phyloP scores from a whole-genome alignment of 2,888 invertebrate genomes.

The Cryptocephalus moraei region DNA sequence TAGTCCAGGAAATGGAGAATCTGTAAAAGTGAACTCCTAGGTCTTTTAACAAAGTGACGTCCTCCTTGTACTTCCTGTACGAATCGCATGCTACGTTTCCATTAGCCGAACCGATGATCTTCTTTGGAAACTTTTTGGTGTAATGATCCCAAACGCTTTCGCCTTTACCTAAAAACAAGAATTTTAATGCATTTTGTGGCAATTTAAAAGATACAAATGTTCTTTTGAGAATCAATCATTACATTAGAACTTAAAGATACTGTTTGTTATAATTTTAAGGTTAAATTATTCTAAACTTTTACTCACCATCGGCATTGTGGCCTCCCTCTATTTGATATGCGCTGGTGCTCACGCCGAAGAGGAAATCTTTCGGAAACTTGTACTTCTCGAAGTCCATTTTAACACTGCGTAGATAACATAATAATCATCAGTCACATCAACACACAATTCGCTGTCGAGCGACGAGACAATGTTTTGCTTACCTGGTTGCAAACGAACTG shows the following conservation, averaged over 20 bases:
- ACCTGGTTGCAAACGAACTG: too few relatives aligned
- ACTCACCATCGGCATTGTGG: conserved; percentile 38
- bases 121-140: conserved; percentile 39
- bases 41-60: conserved; percentile 51
- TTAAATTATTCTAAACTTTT: background rate
- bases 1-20: conserved; percentile 67
- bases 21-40: conserved; percentile 57
- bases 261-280: too few relatives aligned
- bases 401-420: too few relatives aligned
- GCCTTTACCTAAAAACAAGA: conserved; percentile 45
- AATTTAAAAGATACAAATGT: background rate
- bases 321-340: conserved; percentile 53
- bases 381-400: background rate
- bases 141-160: conserved; percentile 53
- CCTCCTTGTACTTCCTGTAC: conserved; percentile 54
- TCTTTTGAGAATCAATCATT: too few relatives aligned
- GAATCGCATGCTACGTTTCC: conserved; percentile 61
- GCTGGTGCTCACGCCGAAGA: conserved; percentile 52
- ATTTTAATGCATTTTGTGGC: background rate
- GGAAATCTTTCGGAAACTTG: conserved; percentile 40
- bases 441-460: too few relatives aligned
- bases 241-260: too few relatives aligned
- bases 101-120: conserved; percentile 46
- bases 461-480: too few relatives aligned
- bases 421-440: too few relatives aligned